A percentile compares a stretch with the other conserved stretches of the same genome.
phyloP scores from a whole-genome alignment of 2,797 vertebrate species.

The Rhodeus uyekii region DNA sequence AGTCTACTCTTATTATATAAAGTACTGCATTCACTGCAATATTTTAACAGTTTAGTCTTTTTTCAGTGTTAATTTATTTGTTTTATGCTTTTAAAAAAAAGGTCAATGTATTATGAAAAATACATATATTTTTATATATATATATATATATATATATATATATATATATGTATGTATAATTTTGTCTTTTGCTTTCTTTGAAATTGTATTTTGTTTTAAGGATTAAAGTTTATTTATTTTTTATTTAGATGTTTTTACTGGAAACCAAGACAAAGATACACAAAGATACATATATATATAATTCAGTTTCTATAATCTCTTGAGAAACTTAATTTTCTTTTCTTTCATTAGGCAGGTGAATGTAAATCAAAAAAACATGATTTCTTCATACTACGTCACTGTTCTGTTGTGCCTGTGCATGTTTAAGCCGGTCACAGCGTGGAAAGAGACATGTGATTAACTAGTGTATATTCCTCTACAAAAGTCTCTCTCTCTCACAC shows the following conservation, averaged over 20 bases:
- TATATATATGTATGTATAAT: no score
- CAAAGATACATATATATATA: background rate
- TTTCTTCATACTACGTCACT: background rate
- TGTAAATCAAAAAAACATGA: background rate
- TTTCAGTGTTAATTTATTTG: background rate
- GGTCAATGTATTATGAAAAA: background rate
- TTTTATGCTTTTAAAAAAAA: background rate
- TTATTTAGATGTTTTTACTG: background rate
- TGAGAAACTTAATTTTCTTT: background rate
- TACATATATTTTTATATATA: background rate
- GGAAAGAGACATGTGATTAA: background rate
- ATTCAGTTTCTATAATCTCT: background rate
- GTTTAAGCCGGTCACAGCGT: background rate
- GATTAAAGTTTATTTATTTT: no score
- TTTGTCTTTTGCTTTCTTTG: background rate
- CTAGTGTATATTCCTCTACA: background rate
- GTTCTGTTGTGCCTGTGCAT: slow-evolving; percentile 15
- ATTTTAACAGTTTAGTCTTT: background rate
- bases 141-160: no score
- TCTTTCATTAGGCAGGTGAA: background rate
- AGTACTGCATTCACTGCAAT: background rate
- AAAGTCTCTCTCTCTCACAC: slow-evolving; percentile 43
- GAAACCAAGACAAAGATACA: background rate
- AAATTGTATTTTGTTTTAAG: background rate
- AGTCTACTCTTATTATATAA: background rate